Base-by-base conservation (phyloP, 2,113 vertebrate genomes). In the Chinchilla lanigera region DNA sequence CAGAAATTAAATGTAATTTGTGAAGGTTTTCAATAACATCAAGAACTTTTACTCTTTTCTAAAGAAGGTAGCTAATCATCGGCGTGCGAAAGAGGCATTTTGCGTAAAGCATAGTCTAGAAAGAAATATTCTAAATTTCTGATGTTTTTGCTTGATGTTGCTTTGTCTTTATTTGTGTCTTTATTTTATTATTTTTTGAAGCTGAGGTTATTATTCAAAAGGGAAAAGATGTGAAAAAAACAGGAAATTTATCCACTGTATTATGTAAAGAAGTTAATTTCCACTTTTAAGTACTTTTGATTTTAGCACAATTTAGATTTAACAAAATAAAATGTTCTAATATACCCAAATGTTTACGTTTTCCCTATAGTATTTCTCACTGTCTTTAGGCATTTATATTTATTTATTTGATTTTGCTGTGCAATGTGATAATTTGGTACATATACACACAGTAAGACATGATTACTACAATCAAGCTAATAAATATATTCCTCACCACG, bases 1-100 rank as follows among this genome's bases (percentile, higher is more conserved):
- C n/a, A 92, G 47, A 56, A 96, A 94, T 94, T 95, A 95, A 95
- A 92, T 73, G 4, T 60, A 73, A 94, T 84, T 85, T 94, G 95
- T 94, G 80, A 95, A 86, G 61, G 58, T 7, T 94, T 96, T 94
- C 63, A 87, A 89, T 84, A 69, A 87, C 58, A 87, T 67, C 30
- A 80, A 16, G 77, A 87, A 85, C 73, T 94, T 35, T 47, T 86
- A 84, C 14, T 47, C 1, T 92, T 92, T 85, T 80, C 24, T 89
- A 63, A 86, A 94, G 82, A 89, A 75, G 4, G 24, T 54, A 35
- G 54, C 22, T 94, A 71, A 86, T 86, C 60, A 47, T 17, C 83
- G 38, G 41, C 85, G 11, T 67, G 3, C 85, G 89, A 78, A 89
- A 95, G 13, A 93, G 63, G 61, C 12, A 84, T 7, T 89, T 58